A percentile compares a stretch with the other conserved stretches of the same genome.
These are phyloP conservation scores for Acromyrmex echinatior DNA, from an alignment of 1,140 invertebrate genomes.

Conservation along the genomic window DNA sequence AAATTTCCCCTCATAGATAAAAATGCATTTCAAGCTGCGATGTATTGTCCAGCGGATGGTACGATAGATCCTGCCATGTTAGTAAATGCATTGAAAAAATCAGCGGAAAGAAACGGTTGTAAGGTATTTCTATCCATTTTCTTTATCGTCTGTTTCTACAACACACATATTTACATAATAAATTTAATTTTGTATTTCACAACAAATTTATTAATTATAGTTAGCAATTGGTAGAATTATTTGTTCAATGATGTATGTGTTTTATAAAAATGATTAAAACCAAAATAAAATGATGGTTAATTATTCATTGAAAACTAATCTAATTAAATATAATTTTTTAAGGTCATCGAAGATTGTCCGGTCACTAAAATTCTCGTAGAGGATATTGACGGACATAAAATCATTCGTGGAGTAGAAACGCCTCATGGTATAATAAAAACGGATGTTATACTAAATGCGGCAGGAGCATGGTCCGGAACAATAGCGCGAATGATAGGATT, in stretches of 20 bases:
- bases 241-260: not conserved
- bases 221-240: not conserved
- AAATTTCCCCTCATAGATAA: conserved; percentile 93
- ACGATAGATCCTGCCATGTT: conserved; percentile 93
- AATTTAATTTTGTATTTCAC: not conserved
- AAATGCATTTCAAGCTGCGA: conserved; percentile 90
- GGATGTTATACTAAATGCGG: conserved; percentile 91
- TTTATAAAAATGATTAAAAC: not conserved
- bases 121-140: conserved; percentile 86
- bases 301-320: too few species aligned
- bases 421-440: conserved; percentile 91
- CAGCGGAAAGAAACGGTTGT: conserved; percentile 90
- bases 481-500: conserved; percentile 91
- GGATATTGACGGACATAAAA: conserved; percentile 88
- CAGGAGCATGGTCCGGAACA: conserved; percentile 93
- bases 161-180: conserved; percentile 2
- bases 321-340: conserved; percentile 64
- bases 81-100: conserved; percentile 91
- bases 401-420: conserved; percentile 92
- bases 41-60: conserved; percentile 94
- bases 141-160: not conserved
- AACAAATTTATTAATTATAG: not conserved
- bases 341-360: conserved; percentile 92
- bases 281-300: not conserved
- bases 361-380: conserved; percentile 90